Base-by-base conservation (phyloP, 1,140 invertebrate species). In the Drosophila guanche region DNA sequence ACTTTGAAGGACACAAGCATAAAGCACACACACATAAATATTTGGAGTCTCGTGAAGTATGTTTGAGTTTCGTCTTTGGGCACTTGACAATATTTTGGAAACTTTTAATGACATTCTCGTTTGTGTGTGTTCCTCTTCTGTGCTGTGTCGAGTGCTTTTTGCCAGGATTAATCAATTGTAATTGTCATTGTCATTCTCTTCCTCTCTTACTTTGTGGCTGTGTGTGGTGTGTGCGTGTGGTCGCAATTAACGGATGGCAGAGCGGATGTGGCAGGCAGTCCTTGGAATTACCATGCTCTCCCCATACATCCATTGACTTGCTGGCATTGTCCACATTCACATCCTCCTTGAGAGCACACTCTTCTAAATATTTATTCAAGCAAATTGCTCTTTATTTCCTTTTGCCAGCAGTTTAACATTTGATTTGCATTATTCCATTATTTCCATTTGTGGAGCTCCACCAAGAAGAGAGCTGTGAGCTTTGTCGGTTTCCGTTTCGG, bases 31-130 rank as follows among this genome's bases (percentile, higher is more conserved):
- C 10, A 43, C 12, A 6, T 25, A 25, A 20, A 41, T 42, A 14
- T 40, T 5, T 25, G 40, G 25, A 7, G 10, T 33, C 29, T 33
- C 29, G 7, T 43, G 25, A 16, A 23, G 22, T 25, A 72, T 73
- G 23, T 73, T 73, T 73, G 70, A 73, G 58, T 73, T 73, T 73
- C 70, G 47, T 73, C 69, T 73, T 73, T 73, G 70, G 40, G 33
- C 50, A 56, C 59, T 72, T 56, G 59, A 73, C 54, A 62, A 33
- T 51, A 73, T 73, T 33, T 73, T 72, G 58, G 52, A 73, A 73
- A 73, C 58, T 72, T 73, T 73, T 73, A 73, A 73, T 73, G 70
- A 73, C 70, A 73, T 73, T 73, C 69, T 72, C 46, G 69, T 65
- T 69, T 68, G 67, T 68, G 45, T 20, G 10, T 70, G 58, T 70